These are phyloP conservation scores for Myotis myotis DNA, from an alignment of 2,797 vertebrate species.

Conservation along the genomic window DNA sequence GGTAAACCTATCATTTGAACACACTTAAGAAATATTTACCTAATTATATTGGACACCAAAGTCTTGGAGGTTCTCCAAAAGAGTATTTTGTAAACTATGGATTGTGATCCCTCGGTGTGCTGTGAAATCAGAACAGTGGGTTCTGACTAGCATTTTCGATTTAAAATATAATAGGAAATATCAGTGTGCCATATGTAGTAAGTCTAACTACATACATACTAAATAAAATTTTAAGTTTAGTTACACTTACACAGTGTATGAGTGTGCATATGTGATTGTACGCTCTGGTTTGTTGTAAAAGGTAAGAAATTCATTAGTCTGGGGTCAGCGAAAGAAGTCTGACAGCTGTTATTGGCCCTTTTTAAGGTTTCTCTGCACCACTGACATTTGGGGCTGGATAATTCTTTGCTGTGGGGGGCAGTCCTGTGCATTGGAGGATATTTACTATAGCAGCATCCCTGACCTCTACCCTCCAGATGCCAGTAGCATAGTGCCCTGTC, in stretches of 20 bases:
- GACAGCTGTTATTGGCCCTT: neutral
- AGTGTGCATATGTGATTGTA: neutral
- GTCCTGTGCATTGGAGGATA: neutral
- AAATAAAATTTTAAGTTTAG: neutral
- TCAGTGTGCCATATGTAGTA: neutral
- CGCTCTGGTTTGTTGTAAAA: neutral
- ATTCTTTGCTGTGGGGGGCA: neutral
- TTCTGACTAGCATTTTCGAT: neutral
- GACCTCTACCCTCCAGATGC: neutral
- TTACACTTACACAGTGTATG: neutral
- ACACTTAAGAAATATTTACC: neutral
- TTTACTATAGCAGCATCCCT: neutral
- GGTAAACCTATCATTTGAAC: neutral
- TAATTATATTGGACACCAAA: neutral
- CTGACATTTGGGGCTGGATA: neutral
- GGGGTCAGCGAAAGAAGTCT: no score
- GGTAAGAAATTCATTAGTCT: neutral
- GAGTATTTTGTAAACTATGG: neutral
- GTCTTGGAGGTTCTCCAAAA: neutral
- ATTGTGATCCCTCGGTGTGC: neutral
- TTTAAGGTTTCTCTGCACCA: neutral
- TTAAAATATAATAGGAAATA: neutral
- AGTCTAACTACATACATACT: no score
- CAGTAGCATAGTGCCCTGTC: no score
- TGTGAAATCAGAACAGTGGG: neutral